Percentiles rank a stretch among this genome's conserved stretches.
Evolutionary conservation across 1,140 invertebrate genomes (phyloP).

Genomic region (Mactra quadrangularis): DNA sequence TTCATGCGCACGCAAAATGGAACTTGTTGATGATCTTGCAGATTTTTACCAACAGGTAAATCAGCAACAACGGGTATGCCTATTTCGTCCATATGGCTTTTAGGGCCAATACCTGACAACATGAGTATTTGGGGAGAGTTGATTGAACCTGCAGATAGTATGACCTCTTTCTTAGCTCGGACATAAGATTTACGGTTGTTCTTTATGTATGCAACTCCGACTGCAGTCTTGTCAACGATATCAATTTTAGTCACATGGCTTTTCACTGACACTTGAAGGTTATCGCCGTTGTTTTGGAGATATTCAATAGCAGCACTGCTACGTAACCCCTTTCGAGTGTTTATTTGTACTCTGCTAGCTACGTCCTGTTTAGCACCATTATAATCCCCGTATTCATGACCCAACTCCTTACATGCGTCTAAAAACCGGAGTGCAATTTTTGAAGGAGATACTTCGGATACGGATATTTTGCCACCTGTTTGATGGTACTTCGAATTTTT

Average conservation of each 20-base stretch:
- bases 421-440: neutral
- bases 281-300: conserved; percentile 4
- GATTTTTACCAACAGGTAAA: conserved; percentile 43
- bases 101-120: conserved; percentile 94
- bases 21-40: conserved; percentile 30
- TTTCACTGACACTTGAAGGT: conserved; percentile 18
- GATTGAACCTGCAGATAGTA: conserved; percentile 89
- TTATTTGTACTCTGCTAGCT: conserved; percentile 21
- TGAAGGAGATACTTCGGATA: neutral
- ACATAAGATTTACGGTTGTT: conserved; percentile 34
- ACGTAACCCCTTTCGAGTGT: conserved; percentile 19
- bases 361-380: conserved; percentile 45
- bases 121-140: conserved; percentile 95
- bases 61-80: conserved; percentile 22
- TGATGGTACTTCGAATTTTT: conserved; percentile 40
- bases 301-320: conserved; percentile 18
- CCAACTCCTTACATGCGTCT: conserved; percentile 57
- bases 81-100: conserved; percentile 38
- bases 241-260: conserved; percentile 16
- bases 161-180: conserved; percentile 37
- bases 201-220: conserved; percentile 21
- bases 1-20: neutral
- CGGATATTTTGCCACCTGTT: conserved; percentile 31
- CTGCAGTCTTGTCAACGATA: conserved; percentile 30
- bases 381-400: conserved; percentile 80